These are phyloP conservation scores for Ectemnius lituratus DNA, from an alignment of 2,888 invertebrate genomes.

Conservation along the genomic window DNA sequence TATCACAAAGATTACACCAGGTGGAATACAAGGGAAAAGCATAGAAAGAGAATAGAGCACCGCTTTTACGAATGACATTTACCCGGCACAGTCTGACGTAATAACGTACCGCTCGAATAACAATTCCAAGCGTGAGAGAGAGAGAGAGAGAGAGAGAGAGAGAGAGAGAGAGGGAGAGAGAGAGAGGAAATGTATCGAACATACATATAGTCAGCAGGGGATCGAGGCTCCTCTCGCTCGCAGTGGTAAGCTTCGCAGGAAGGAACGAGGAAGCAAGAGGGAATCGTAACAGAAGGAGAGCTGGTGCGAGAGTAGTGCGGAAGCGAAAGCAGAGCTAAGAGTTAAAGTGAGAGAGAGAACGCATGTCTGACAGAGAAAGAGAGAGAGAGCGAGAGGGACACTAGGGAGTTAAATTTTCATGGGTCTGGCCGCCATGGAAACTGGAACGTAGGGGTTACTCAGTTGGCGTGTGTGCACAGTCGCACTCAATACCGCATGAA, in stretches of 20 bases:
- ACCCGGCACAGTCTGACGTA: conserved; percentile 17
- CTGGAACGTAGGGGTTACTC: conserved; percentile 31
- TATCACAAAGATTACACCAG: background rate
- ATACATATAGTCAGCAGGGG: background rate
- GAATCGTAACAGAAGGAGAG: background rate
- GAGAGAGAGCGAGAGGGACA: background rate
- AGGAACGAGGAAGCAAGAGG: background rate
- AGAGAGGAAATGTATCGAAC: background rate
- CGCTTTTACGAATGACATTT: conserved; percentile 26
- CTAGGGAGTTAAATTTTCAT: conserved; percentile 31
- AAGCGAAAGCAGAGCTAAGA: background rate
- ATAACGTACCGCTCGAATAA: conserved; percentile 22
- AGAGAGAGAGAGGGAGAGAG: background rate
- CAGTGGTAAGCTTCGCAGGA: background rate
- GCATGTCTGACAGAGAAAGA: background rate
- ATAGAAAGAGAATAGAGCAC: conserved; percentile 9
- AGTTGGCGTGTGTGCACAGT: conserved; percentile 8
- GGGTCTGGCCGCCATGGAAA: conserved; percentile 35
- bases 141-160: background rate
- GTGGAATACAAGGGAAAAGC: background rate
- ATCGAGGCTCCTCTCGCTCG: background rate
- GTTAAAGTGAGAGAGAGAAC: background rate
- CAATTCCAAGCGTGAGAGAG: conserved; percentile 11
- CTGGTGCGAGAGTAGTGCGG: background rate
- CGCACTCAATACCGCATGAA: conserved; percentile 1